Percentiles rank a stretch among this genome's conserved stretches.
Conservation (phyloP, 2,888 invertebrate species). For the Busseola fusca region DNA sequence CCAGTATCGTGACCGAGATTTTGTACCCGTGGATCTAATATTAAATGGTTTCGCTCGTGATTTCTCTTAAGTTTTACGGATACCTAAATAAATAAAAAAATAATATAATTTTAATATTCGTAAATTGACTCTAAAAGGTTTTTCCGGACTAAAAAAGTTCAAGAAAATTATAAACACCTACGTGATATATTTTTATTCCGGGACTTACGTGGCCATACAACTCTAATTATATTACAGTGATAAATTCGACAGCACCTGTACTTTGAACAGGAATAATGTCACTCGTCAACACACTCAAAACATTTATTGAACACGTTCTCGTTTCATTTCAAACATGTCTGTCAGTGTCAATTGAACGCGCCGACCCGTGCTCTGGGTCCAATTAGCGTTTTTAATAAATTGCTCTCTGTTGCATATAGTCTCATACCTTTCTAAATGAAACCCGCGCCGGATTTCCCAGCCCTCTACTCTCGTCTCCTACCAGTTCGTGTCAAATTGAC, state of each 20-base stretch:
- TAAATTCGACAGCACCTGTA: slow-evolving; percentile 14
- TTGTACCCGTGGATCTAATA: slow-evolving; percentile 24
- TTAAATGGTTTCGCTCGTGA: slow-evolving; percentile 20
- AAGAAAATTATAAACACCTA: background rate
- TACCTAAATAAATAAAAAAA: slow-evolving; percentile 14
- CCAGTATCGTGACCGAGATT: slow-evolving; percentile 26
- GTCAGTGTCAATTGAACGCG: slow-evolving; percentile 57
- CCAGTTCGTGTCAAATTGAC: slow-evolving; percentile 83
- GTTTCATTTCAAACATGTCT: slow-evolving; percentile 61
- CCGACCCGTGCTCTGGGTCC: slow-evolving; percentile 52
- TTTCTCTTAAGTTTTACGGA: slow-evolving; percentile 15
- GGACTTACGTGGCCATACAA: background rate
- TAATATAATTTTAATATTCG: slow-evolving; percentile 13
- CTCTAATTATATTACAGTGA: slow-evolving; percentile 8
- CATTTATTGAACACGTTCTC: slow-evolving; percentile 54
- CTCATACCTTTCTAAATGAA: slow-evolving; percentile 64
- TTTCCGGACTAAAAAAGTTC: slow-evolving; percentile 12
- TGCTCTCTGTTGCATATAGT: slow-evolving; percentile 54
- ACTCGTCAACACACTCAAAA: slow-evolving; percentile 39
- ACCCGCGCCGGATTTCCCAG: slow-evolving; percentile 33
- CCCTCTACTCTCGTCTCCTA: slow-evolving; percentile 51
- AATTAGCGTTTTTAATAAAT: slow-evolving; percentile 66
- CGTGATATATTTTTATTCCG: slow-evolving; percentile 5
- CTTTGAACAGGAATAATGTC: slow-evolving; percentile 25
- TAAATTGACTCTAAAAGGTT: slow-evolving; percentile 10